Conservation (phyloP, 2,113 vertebrate genomes). For the Pomatorhinus ruficollis region DNA sequence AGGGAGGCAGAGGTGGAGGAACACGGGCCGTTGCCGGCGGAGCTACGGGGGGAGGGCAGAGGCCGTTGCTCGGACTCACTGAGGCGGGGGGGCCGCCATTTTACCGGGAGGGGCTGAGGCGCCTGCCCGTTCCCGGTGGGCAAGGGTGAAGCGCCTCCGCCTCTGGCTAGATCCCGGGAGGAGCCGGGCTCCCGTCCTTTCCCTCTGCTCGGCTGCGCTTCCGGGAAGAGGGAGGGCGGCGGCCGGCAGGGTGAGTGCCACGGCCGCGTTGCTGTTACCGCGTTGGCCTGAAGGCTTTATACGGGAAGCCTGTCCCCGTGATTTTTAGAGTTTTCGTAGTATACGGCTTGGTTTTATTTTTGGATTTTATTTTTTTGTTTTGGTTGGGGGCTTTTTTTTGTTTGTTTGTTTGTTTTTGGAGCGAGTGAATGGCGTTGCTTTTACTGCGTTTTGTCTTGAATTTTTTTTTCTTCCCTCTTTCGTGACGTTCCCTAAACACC, state of each 20-base stretch:
- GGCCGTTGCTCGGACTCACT: fast-evolving
- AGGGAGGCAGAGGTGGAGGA: not conserved
- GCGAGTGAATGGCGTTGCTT: not conserved
- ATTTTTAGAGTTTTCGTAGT: not conserved
- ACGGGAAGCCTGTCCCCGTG: not conserved
- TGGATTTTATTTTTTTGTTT: no score
- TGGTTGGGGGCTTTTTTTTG: not conserved
- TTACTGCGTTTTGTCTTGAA: not conserved
- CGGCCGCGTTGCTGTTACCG: fast-evolving
- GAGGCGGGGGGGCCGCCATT: fast-evolving
- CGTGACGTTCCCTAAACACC: not conserved
- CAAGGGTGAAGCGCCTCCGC: fast-evolving
- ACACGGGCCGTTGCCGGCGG: fast-evolving
- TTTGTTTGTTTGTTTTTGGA: no score
- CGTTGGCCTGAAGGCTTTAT: not conserved
- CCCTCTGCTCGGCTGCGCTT: fast-evolving
- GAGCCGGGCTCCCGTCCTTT: fast-evolving
- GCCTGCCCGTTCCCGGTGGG: fast-evolving
- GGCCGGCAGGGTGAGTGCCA: not conserved
- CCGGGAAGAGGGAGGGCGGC: not conserved
- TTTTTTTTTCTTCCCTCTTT: no score
- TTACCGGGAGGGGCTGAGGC: fast-evolving
- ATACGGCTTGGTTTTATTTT: not conserved
- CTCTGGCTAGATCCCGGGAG: fast-evolving
- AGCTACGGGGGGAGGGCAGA: fast-evolving